Conservation (phyloP, 1,140 invertebrate species). For the Neotoxoptera formosana region DNA sequence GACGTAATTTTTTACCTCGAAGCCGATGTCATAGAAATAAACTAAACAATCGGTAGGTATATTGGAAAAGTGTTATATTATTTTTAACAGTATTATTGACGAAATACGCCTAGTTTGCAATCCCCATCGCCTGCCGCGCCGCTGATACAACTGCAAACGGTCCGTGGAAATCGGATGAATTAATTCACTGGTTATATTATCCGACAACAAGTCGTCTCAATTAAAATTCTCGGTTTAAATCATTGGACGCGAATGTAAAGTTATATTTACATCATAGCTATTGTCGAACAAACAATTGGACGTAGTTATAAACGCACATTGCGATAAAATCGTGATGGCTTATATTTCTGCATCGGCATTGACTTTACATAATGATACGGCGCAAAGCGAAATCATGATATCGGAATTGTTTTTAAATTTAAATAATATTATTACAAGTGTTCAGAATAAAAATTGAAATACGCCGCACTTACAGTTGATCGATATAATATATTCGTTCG, state of each 20-base stretch:
- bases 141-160: not conserved
- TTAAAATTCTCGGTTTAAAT: not conserved
- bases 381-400: not conserved
- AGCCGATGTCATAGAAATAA: not conserved
- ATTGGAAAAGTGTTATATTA: not conserved
- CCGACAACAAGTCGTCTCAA: not conserved
- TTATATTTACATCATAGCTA: not conserved
- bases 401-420: constrained; percentile 18
- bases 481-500: not conserved
- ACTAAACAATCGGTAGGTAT: not conserved
- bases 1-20: not conserved
- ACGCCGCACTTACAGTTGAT: not conserved
- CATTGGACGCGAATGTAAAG: not conserved
- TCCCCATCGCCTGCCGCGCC: no score
- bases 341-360: not conserved
- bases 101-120: not conserved
- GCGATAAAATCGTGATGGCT: not conserved
- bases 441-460: constrained; percentile 4
- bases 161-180: not conserved
- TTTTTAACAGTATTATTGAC: not conserved
- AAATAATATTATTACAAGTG: constrained; percentile 11
- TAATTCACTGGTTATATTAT: not conserved
- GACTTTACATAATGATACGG: not conserved
- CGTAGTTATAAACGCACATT: not conserved
- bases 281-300: not conserved